Evolutionary conservation across 2,113 vertebrate species (phyloP).

Genomic region (Microcebus griseorufus): DNA sequence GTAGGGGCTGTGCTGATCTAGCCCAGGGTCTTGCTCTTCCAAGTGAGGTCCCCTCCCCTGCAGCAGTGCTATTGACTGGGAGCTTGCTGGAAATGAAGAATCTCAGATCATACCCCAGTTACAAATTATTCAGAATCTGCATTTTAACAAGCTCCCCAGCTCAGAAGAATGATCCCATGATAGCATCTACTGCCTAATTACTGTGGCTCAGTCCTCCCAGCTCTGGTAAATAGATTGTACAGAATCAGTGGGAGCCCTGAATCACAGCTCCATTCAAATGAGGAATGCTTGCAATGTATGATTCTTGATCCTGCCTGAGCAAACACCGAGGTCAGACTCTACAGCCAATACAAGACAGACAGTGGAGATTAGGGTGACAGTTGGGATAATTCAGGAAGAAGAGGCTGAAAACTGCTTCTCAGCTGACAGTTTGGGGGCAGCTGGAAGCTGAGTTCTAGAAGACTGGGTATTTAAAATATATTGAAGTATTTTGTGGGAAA

Average conservation of each 20-base stretch:
- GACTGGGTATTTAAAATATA: conserved; percentile 23
- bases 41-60: background rate
- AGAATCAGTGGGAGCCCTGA: background rate
- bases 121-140: background rate
- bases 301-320: background rate
- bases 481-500: conserved; percentile 47
- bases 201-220: background rate
- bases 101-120: background rate
- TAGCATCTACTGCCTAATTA: background rate
- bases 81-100: background rate
- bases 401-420: background rate
- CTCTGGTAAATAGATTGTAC: background rate
- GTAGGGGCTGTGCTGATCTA: background rate
- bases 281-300: background rate
- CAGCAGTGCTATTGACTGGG: background rate
- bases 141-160: background rate
- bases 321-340: background rate
- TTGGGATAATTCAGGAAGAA: conserved; percentile 26
- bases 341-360: background rate
- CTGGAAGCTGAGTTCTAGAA: background rate
- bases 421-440: background rate
- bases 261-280: background rate
- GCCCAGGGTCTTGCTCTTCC: background rate
- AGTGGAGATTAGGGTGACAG: background rate
- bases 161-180: background rate